Conservation (phyloP, 1,140 invertebrate genomes). For the Scaptomyza montana region DNA sequence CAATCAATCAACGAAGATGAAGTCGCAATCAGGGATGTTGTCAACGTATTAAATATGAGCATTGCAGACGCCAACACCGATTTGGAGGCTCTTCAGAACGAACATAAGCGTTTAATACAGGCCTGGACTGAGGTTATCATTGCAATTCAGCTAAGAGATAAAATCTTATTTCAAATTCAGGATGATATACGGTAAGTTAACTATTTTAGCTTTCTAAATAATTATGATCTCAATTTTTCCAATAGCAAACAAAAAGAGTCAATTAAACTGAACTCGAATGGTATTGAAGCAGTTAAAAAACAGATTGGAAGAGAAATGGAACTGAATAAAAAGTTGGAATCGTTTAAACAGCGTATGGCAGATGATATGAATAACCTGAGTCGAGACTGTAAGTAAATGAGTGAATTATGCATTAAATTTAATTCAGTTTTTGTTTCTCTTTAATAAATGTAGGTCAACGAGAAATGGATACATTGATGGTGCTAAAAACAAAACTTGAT, state of each 20-base stretch:
- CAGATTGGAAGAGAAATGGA: constrained; percentile 87
- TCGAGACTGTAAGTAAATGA: constrained; percentile 71
- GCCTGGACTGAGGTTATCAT: constrained; percentile 90
- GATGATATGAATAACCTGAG: constrained; percentile 85
- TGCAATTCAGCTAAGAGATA: constrained; percentile 88
- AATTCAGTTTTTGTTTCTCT: background rate
- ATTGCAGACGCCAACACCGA: constrained; percentile 87
- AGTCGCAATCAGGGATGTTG: constrained; percentile 84
- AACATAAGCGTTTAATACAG: constrained; percentile 87
- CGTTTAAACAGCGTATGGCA: constrained; percentile 85
- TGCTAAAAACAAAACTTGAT: constrained; percentile 85
- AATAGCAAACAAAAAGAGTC: constrained; percentile 85
- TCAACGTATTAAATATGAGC: constrained; percentile 83
- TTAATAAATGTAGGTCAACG: constrained; percentile 61
- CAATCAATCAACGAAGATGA: constrained; percentile 84
- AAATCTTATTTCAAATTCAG: constrained; percentile 86
- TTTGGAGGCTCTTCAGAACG: constrained; percentile 88
- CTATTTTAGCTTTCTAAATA: too few relatives aligned
- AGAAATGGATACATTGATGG: constrained; percentile 70
- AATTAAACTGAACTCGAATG: constrained; percentile 85
- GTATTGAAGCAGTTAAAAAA: constrained; percentile 86
- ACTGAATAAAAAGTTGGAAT: constrained; percentile 87
- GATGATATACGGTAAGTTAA: constrained; percentile 51
- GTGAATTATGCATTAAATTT: background rate
- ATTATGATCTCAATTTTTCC: too few relatives aligned